Conservation (phyloP, 2,888 invertebrate species). For the Zygothrica quintamaculata region DNA sequence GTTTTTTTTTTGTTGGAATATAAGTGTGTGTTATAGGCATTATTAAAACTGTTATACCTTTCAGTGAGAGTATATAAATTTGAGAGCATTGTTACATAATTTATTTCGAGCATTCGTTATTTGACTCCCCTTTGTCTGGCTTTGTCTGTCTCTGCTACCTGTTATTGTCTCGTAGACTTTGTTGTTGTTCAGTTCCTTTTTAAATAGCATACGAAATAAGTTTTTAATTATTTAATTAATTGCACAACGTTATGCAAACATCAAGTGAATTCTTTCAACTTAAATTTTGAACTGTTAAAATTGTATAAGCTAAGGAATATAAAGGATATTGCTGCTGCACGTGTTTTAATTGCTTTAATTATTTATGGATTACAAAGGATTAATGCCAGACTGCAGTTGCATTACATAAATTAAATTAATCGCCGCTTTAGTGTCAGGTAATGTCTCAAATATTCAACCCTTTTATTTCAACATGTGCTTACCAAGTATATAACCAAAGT, state of each 20-base stretch:
- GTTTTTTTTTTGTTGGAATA: too few species aligned
- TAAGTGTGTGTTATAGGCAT: too few species aligned
- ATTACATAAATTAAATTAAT: constrained; percentile 14
- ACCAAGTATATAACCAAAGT: constrained; percentile 40
- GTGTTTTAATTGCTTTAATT: constrained; percentile 19
- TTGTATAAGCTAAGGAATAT: constrained; percentile 1
- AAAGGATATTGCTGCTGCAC: constrained; percentile 2
- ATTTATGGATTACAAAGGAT: constrained; percentile 28
- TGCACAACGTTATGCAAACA: constrained; percentile 67
- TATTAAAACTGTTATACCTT: too few species aligned
- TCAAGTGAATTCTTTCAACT: constrained; percentile 15
- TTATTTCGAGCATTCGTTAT: constrained; percentile 48
- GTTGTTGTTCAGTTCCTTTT: constrained; percentile 11
- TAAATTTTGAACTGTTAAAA: constrained; percentile 8
- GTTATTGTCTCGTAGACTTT: constrained; percentile 1
- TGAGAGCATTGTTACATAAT: constrained; percentile 53
- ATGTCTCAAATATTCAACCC: background rate
- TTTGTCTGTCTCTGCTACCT: constrained; percentile 23
- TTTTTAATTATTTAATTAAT: constrained; percentile 74
- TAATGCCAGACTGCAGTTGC: background rate
- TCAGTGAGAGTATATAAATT: constrained; percentile 20
- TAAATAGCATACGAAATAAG: constrained; percentile 59
- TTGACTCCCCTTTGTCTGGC: constrained; percentile 37
- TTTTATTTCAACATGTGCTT: constrained; percentile 11
- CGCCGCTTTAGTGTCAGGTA: background rate